Evolutionary conservation across 1,140 invertebrate genomes (phyloP).

Genomic region (Magallana gigas): DNA sequence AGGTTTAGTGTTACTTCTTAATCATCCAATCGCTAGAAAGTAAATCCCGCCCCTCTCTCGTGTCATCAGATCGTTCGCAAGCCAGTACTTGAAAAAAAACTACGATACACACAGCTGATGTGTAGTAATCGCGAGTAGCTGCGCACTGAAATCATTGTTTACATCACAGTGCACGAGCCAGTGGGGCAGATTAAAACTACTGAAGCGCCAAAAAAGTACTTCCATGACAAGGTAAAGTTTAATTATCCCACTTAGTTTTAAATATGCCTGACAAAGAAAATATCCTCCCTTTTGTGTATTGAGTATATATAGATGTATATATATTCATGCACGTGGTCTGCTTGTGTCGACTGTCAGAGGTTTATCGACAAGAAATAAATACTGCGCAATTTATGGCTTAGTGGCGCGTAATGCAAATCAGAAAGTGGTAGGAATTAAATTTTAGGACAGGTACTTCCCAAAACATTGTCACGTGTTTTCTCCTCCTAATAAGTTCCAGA

Average conservation of each 20-base stretch:
- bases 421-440: slow-evolving; percentile 15
- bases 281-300: slow-evolving; percentile 24
- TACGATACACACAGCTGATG: slow-evolving; percentile 14
- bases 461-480: slow-evolving; percentile 28
- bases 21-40: slow-evolving; percentile 29
- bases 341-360: slow-evolving; percentile 7
- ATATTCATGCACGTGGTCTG: slow-evolving; percentile 26
- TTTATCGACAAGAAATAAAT: slow-evolving; percentile 6
- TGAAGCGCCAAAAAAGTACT: slow-evolving; percentile 30
- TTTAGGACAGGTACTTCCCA: slow-evolving; percentile 26
- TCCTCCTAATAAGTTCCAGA: neutral
- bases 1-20: neutral
- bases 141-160: slow-evolving; percentile 33
- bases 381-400: slow-evolving; percentile 1
- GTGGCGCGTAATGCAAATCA: slow-evolving; percentile 34
- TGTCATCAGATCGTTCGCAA: slow-evolving; percentile 35
- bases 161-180: slow-evolving; percentile 33
- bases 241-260: slow-evolving; percentile 27
- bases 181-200: slow-evolving; percentile 20
- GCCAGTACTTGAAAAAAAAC: slow-evolving; percentile 30
- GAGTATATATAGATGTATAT: neutral
- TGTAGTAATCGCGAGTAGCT: slow-evolving; percentile 22
- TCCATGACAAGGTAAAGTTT: slow-evolving; percentile 37
- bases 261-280: neutral
- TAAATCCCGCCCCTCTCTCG: slow-evolving; percentile 29